Evolutionary conservation across 2,113 vertebrate species (phyloP).

Genomic region (Cyprinus carpio): DNA sequence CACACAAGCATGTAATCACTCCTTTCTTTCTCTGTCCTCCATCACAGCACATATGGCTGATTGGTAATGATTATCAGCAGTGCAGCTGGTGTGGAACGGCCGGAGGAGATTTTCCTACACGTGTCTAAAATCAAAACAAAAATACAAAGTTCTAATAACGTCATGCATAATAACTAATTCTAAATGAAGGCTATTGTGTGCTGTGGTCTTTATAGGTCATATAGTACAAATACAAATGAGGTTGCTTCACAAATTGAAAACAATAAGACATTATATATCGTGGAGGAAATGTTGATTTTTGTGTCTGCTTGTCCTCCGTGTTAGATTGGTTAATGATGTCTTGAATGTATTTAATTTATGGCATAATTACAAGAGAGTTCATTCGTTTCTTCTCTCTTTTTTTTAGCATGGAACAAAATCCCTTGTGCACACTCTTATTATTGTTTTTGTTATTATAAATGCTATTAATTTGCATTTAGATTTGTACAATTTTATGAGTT

Average conservation of each 20-base stretch:
- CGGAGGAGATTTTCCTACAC: slow-evolving; percentile 31
- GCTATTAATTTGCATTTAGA: slow-evolving; percentile 28
- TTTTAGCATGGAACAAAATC: background rate
- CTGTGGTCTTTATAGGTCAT: background rate
- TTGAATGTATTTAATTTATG: slow-evolving; percentile 2
- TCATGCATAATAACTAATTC: background rate
- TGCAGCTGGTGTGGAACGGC: slow-evolving; percentile 39
- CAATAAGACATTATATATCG: background rate
- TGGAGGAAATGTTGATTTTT: background rate
- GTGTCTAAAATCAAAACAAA: slow-evolving; percentile 21
- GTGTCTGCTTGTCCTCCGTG: background rate
- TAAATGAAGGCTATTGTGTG: background rate
- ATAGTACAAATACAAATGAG: too few relatives aligned
- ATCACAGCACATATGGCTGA: slow-evolving; percentile 41
- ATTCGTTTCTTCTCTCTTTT: background rate
- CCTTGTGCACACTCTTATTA: background rate
- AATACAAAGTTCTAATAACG: background rate
- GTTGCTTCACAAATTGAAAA: background rate
- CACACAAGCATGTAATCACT: slow-evolving; percentile 3
- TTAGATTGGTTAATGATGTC: slow-evolving; percentile 1
- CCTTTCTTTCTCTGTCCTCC: background rate
- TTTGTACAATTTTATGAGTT: slow-evolving; percentile 10
- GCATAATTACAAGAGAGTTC: background rate
- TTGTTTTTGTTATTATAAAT: background rate
- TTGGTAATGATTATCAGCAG: slow-evolving; percentile 27